phyloP scores from a whole-genome alignment of 2,888 invertebrate species.

The Junonia oenone region DNA sequence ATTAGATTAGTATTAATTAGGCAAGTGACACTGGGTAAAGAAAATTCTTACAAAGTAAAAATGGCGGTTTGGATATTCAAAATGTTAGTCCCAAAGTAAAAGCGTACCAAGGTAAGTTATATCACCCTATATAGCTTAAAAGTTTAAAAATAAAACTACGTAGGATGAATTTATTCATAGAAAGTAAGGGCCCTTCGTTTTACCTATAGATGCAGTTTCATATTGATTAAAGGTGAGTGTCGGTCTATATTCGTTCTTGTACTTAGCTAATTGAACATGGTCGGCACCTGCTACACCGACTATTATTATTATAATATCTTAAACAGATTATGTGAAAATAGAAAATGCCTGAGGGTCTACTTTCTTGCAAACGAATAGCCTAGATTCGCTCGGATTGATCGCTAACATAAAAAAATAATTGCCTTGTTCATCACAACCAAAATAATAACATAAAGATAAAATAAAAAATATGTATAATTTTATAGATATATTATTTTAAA shows the following conservation, averaged over 20 bases:
- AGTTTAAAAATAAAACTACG: no score
- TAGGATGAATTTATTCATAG: no score
- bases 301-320: conserved; percentile 67
- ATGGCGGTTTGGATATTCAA: no score
- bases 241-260: conserved; percentile 43
- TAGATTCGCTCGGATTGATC: conserved; percentile 50
- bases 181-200: no score
- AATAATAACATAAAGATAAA: conserved; percentile 12
- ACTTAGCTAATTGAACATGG: conserved; percentile 59
- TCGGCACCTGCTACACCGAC: conserved; percentile 44
- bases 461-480: not conserved
- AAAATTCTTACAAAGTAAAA: no score
- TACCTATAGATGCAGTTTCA: no score
- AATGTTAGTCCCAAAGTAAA: no score
- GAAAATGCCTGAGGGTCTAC: conserved; percentile 69
- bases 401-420: conserved; percentile 42
- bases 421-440: conserved; percentile 12
- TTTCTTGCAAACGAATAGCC: conserved; percentile 58
- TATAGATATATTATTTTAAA: no score
- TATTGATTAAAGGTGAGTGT: conserved; percentile 45
- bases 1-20: no score
- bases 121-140: no score
- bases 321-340: conserved; percentile 68
- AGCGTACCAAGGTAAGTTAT: no score
- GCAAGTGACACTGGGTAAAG: no score